Percentiles rank a stretch among this genome's conserved stretches.
Conservation (phyloP, 2,113 vertebrate species). For the Zingel zingel region DNA sequence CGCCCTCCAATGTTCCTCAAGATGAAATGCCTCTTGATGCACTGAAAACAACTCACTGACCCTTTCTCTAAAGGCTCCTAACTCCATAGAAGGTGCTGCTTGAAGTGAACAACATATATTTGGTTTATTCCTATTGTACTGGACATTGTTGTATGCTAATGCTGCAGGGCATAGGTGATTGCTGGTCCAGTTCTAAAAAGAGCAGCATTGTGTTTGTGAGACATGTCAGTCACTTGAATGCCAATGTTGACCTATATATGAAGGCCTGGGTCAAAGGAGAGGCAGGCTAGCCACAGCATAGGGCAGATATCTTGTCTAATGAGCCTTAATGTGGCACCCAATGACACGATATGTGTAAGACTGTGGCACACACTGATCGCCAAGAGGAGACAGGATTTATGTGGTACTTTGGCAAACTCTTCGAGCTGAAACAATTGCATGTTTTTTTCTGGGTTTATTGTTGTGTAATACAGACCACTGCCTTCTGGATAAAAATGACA, state of each 20-base stretch:
- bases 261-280: conserved; percentile 61
- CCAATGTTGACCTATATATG: conserved; percentile 75
- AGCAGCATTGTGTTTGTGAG: conserved; percentile 61
- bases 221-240: conserved; percentile 71
- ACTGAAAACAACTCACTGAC: conserved; percentile 32
- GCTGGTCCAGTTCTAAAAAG: conserved; percentile 58
- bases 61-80: conserved; percentile 29
- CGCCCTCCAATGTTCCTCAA: conserved; percentile 41
- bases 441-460: conserved; percentile 1
- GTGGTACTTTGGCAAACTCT: background rate
- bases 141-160: conserved; percentile 25
- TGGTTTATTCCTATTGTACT: conserved; percentile 18
- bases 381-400: conserved; percentile 9
- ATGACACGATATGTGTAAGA: conserved; percentile 20
- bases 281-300: conserved; percentile 45
- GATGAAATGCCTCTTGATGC: conserved; percentile 42
- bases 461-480: conserved; percentile 27
- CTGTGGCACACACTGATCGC: conserved; percentile 13
- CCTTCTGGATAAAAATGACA: conserved; percentile 10
- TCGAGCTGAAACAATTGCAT: conserved; percentile 13
- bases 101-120: conserved; percentile 55
- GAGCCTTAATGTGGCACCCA: conserved; percentile 36
- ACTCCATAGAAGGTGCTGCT: conserved; percentile 14
- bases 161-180: conserved; percentile 43
- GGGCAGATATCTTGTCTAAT: conserved; percentile 50